Conservation (phyloP, 2,888 invertebrate species). For the Ectobius pallidus region DNA sequence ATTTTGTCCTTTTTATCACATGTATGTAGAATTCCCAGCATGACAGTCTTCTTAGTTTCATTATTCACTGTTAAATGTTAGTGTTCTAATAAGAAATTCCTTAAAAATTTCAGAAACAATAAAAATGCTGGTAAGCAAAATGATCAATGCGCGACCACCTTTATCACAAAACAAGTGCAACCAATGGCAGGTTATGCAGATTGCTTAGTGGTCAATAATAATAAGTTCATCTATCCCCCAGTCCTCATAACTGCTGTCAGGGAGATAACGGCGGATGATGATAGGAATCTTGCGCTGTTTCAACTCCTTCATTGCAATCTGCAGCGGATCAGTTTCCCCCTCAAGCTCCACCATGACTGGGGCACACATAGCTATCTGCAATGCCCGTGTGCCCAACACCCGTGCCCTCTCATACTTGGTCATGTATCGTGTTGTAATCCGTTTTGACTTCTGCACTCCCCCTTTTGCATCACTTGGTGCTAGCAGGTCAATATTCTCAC, state of each 20-base stretch:
- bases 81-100: no score
- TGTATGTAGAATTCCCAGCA: no score
- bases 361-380: constrained; percentile 99
- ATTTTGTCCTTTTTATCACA: no score
- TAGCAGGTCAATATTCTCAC: constrained; percentile 83
- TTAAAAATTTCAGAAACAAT: no score
- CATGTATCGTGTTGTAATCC: constrained; percentile 98
- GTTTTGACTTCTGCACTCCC: constrained; percentile 82
- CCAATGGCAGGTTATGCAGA: no score
- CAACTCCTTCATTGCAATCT: constrained; percentile 99
- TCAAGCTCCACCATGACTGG: constrained; percentile 99
- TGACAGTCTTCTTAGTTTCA: no score
- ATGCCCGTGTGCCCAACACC: constrained; percentile 91
- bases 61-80: no score
- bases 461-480: constrained; percentile 80
- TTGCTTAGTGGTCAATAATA: constrained; percentile 89
- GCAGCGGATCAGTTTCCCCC: constrained; percentile 97
- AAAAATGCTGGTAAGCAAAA: no score
- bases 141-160: no score
- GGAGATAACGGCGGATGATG: constrained; percentile 93
- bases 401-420: constrained; percentile 95
- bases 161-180: no score
- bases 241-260: constrained; percentile 98
- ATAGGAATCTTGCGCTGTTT: constrained; percentile 97
- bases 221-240: constrained; percentile 99